Conservation (phyloP, 2,797 vertebrate genomes). For the Amniataba percoides region DNA sequence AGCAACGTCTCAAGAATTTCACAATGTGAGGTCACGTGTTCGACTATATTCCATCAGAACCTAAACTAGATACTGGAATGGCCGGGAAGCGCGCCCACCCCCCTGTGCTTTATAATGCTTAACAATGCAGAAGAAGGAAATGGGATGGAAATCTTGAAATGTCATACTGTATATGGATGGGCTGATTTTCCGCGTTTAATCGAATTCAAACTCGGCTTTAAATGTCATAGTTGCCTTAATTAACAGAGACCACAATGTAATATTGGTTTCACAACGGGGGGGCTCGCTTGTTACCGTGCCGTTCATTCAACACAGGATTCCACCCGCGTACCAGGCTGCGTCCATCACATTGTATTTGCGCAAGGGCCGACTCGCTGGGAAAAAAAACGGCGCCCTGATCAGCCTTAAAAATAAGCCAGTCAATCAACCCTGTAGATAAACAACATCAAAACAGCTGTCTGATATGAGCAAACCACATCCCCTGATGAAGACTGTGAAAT, state of each 20-base stretch:
- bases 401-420: constrained; percentile 26
- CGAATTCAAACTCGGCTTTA: constrained; percentile 72
- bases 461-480: neutral
- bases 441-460: neutral
- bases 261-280: constrained; percentile 52
- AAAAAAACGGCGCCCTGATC: constrained; percentile 34
- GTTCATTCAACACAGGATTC: constrained; percentile 53
- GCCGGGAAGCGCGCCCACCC: constrained; percentile 33
- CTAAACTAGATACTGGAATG: constrained; percentile 42
- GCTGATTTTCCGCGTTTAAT: constrained; percentile 73
- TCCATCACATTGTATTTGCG: constrained; percentile 28
- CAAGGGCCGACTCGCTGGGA: neutral
- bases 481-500: neutral
- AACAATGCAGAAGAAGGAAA: constrained; percentile 69
- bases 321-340: constrained; percentile 26
- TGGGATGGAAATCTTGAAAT: constrained; percentile 78
- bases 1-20: constrained; percentile 10
- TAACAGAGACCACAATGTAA: constrained; percentile 67
- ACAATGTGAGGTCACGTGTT: constrained; percentile 30
- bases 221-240: constrained; percentile 81
- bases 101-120: constrained; percentile 47
- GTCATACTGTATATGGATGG: constrained; percentile 75
- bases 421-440: constrained; percentile 23
- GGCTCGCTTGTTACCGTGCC: constrained; percentile 53
- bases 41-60: constrained; percentile 24